Base-by-base conservation (phyloP, 2,113 vertebrate species). In the Marmota monax region DNA sequence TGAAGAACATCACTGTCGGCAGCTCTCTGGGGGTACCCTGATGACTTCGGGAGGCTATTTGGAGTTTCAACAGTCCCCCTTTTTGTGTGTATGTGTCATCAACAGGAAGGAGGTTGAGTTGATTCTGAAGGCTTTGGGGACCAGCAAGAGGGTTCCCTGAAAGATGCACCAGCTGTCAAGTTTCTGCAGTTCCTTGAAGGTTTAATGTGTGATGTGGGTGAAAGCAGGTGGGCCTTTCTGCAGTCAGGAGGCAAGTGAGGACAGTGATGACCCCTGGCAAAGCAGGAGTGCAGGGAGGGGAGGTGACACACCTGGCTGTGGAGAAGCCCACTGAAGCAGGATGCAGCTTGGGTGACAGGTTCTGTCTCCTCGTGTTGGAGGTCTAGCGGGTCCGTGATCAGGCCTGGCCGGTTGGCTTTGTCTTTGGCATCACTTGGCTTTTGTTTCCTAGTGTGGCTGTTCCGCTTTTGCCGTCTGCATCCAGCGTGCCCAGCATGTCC, bases 261-360 rank as follows among this genome's bases (percentile, higher is more conserved):
- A 37, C 29, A 13, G 39, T 63, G 42, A 4, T 7, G 11, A 1
- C 29, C 39, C 39, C 0, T 0, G 42, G 42, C 37, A 27, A 73
- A 20, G 20, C 42, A 1, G 48, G 4, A 23, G 70, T 6, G 8
- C 2, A 37, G 2, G 48, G 48, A 51, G 48, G 48, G 18, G 18
- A 4, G 22, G n/a, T 5, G 58, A 45, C 16, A 13, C 53, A 63
- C 17, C 6, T 56, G 53, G 87, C 51, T 80, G 86, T 29, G 10
- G 42, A 27, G 32, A 25, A 22, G 48, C 25, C 74, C 29, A 3
- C 4, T 32, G n/a, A 20, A 32, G 58, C 3, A 16, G 29, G 53
- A 13, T 0, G 0, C 2, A 12, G n/a, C 29, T 5, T 89, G 17
- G 1, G 12, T n/a, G 56, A 39, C 23, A 34, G 29, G 67, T 23